Percentiles rank a stretch among this genome's conserved stretches.
These are phyloP conservation scores for Rhynchonycteris naso DNA, from an alignment of 2,797 vertebrate genomes.

Conservation along the genomic window DNA sequence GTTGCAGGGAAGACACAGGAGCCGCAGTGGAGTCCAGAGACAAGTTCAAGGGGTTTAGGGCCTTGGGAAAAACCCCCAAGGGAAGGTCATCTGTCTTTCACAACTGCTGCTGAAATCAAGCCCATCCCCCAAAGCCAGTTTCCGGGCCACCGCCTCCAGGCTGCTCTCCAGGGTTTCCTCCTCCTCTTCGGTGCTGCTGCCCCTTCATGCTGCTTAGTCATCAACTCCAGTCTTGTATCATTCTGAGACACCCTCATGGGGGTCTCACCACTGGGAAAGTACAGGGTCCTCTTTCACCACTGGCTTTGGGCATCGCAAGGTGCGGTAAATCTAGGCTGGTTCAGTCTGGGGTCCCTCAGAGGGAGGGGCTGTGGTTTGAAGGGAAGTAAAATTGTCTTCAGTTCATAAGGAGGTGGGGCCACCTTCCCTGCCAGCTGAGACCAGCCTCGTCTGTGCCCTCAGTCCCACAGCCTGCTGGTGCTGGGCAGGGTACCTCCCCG, in stretches of 20 bases:
- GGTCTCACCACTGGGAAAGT: background rate
- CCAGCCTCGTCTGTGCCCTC: fast-evolving
- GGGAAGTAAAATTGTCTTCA: background rate
- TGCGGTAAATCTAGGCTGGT: background rate
- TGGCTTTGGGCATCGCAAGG: background rate
- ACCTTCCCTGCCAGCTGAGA: background rate
- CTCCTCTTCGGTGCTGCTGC: background rate
- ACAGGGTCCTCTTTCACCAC: background rate
- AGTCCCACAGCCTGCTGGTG: background rate
- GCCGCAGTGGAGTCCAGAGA: background rate
- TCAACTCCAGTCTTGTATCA: background rate
- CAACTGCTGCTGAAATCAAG: background rate
- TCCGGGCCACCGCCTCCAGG: background rate
- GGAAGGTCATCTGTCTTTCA: background rate
- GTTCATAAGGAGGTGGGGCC: background rate
- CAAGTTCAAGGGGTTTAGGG: background rate
- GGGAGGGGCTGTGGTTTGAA: background rate
- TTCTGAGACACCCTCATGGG: background rate
- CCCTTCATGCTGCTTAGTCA: background rate
- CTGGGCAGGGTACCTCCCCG: fast-evolving
- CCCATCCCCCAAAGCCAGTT: background rate
- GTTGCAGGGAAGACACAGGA: background rate
- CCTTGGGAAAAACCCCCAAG: background rate
- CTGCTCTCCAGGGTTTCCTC: background rate
- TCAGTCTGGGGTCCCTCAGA: background rate